Percentiles rank a stretch among this genome's conserved stretches.
Evolutionary conservation across 2,797 vertebrate species (phyloP).

Genomic region (Rhinophrynus dorsalis): DNA sequence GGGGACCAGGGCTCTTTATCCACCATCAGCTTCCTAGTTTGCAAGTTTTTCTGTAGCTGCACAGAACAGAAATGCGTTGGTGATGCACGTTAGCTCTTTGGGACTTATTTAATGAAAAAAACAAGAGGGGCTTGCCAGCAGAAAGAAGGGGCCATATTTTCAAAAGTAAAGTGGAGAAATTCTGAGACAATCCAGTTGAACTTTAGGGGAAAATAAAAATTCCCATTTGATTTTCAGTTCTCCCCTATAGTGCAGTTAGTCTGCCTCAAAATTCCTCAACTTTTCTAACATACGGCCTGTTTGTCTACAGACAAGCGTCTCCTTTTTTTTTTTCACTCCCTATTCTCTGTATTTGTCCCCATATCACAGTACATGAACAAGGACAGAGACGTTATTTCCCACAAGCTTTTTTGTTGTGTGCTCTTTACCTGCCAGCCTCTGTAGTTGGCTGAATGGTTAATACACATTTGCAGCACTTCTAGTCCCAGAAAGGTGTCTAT

Average conservation of each 20-base stretch:
- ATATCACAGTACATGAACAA: conserved; percentile 20
- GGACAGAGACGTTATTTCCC: conserved; percentile 11
- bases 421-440: conserved; percentile 32
- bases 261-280: too few species aligned
- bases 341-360: not conserved
- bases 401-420: conserved; percentile 30
- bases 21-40: not conserved
- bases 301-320: not conserved
- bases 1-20: not conserved
- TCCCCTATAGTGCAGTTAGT: too few species aligned
- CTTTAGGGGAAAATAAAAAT: too few species aligned
- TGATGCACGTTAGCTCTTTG: too few species aligned
- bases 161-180: too few species aligned
- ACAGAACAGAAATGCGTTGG: conserved; percentile 6
- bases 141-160: too few species aligned
- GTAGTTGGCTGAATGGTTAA: conserved; percentile 31
- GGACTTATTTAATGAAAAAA: too few species aligned
- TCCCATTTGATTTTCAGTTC: too few species aligned
- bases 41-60: not conserved
- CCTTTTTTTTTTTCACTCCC: not conserved
- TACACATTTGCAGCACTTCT: conserved; percentile 30
- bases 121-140: too few species aligned
- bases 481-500: conserved; percentile 26
- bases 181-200: too few species aligned
- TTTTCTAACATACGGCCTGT: too few species aligned